A percentile compares a stretch with the other conserved stretches of the same genome.
These are phyloP conservation scores for Elachura formosa DNA, from an alignment of 2,113 vertebrate species.

Conservation along the genomic window DNA sequence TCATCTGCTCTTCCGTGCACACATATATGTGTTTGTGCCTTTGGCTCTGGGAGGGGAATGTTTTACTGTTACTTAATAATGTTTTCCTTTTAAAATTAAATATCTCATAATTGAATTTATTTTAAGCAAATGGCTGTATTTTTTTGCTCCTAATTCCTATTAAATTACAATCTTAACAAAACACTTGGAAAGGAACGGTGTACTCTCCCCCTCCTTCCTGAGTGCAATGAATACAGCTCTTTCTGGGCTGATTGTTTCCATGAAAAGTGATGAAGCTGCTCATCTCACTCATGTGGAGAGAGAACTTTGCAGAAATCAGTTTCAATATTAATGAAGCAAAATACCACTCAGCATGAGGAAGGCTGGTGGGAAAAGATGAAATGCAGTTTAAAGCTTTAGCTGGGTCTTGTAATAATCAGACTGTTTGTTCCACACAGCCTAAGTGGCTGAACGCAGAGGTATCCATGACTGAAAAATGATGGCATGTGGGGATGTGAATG, in stretches of 20 bases:
- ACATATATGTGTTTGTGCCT: rapidly evolving
- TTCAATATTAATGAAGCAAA: conserved; percentile 1
- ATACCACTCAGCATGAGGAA: background rate
- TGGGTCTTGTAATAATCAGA: background rate
- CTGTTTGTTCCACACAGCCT: background rate
- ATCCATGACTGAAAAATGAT: background rate
- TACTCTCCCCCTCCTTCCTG: background rate
- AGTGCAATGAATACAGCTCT: background rate
- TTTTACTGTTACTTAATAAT: background rate
- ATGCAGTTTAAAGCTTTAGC: background rate
- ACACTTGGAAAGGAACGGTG: background rate
- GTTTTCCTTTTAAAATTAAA: background rate
- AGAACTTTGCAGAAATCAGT: background rate
- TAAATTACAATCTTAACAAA: background rate
- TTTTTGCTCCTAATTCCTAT: background rate
- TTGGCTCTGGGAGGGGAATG: background rate
- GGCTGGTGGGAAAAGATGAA: background rate
- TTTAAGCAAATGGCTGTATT: rapidly evolving
- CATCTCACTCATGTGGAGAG: background rate
- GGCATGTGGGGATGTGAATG: background rate
- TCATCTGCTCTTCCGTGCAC: rapidly evolving
- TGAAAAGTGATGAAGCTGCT: background rate
- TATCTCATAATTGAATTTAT: background rate
- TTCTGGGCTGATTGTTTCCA: background rate
- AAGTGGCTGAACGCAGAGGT: background rate